Conservation (phyloP, 2,797 vertebrate genomes). For the Molossus molossus region DNA sequence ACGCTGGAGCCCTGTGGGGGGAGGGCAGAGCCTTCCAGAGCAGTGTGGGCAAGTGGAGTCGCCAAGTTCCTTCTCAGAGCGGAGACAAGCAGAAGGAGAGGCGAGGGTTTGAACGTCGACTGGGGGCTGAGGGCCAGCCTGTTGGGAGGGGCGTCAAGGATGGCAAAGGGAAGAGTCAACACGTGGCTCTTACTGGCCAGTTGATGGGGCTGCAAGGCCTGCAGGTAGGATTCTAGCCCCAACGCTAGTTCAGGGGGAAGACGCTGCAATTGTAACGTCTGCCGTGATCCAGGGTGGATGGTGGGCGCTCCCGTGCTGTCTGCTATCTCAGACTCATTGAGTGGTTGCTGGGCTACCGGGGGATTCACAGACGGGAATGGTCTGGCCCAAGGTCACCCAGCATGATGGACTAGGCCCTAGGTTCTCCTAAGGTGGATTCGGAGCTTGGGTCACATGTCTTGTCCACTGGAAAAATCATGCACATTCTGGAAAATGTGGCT, state of each 20-base stretch:
- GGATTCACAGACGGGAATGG: neutral
- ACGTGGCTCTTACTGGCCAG: neutral
- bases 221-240: neutral
- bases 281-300: neutral
- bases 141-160: neutral
- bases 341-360: neutral
- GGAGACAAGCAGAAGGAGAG: neutral
- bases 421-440: neutral
- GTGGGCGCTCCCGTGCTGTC: neutral
- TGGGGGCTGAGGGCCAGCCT: neutral
- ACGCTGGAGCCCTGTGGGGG: neutral
- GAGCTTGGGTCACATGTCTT: neutral
- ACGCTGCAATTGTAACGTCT: neutral
- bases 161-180: neutral
- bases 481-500: slow-evolving; percentile 47
- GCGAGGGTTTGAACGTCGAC: neutral
- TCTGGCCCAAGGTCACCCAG: neutral
- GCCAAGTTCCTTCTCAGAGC: neutral
- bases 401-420: neutral
- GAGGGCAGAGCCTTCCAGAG: neutral
- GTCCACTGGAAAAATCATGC: slow-evolving; percentile 2
- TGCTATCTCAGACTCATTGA: neutral
- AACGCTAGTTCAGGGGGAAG: neutral
- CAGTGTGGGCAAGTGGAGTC: neutral
- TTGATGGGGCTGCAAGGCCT: neutral